Evolutionary conservation across 2,888 invertebrate species (phyloP).

Genomic region (Melanostoma mellinum): DNA sequence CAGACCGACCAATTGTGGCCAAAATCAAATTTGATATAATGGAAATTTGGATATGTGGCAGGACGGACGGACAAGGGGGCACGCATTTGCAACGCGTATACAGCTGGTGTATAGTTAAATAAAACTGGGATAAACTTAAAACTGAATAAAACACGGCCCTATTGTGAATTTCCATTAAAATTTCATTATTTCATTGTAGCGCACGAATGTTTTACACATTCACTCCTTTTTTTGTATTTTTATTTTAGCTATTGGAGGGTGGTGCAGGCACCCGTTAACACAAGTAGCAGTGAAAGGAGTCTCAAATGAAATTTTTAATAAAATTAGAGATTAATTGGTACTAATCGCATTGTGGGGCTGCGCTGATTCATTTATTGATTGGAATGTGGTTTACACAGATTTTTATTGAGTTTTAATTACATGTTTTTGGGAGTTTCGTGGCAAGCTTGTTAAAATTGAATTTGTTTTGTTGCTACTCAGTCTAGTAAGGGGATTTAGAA

Average conservation of each 20-base stretch:
- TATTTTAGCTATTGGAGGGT: neutral
- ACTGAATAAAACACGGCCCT: constrained; percentile 42
- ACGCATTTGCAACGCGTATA: constrained; percentile 9
- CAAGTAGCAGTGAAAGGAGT: constrained; percentile 1
- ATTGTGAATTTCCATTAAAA: constrained; percentile 66
- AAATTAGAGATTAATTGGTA: constrained; percentile 71
- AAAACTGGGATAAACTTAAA: constrained; percentile 38
- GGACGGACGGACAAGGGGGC: neutral
- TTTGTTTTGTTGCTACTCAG: constrained; percentile 1
- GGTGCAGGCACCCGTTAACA: neutral
- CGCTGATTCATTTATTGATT: constrained; percentile 67
- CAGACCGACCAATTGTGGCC: constrained; percentile 62
- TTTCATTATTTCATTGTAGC: constrained; percentile 42
- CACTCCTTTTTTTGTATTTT: constrained; percentile 12
- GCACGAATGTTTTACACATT: neutral
- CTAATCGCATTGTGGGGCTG: constrained; percentile 61
- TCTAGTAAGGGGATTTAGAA: no score
- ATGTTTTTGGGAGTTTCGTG: neutral
- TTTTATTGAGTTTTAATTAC: constrained; percentile 70
- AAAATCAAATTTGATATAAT: constrained; percentile 67
- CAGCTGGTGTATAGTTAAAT: constrained; percentile 19
- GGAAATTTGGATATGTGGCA: constrained; percentile 63
- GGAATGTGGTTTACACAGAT: constrained; percentile 60
- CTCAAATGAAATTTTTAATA: constrained; percentile 65
- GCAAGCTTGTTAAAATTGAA: constrained; percentile 7